phyloP scores from a whole-genome alignment of 1,140 invertebrate species.

The Cepaea nemoralis region DNA sequence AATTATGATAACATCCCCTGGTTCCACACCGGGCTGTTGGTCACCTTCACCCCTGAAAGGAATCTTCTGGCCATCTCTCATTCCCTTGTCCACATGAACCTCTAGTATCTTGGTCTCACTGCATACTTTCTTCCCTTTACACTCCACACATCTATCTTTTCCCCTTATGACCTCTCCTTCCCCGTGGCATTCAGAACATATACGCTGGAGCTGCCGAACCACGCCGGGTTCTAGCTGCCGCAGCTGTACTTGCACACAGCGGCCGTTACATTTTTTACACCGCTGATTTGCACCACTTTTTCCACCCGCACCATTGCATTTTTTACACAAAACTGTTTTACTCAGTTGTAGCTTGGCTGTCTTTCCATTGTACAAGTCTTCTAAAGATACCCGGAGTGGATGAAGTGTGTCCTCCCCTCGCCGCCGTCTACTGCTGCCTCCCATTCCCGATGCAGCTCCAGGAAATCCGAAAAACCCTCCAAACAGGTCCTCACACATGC shows the following conservation, averaged over 20 bases:
- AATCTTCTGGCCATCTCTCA: conserved; percentile 97
- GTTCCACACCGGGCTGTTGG: conserved; percentile 89
- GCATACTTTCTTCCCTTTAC: conserved; percentile 91
- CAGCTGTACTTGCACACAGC: conserved; percentile 90
- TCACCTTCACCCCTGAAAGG: conserved; percentile 95
- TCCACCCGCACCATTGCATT: conserved; percentile 93
- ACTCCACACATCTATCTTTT: conserved; percentile 84
- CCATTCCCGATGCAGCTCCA: conserved; percentile 52
- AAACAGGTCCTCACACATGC: conserved; percentile 70
- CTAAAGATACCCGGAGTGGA: conserved; percentile 86
- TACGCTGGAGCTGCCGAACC: conserved; percentile 94
- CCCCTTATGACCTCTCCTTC: conserved; percentile 83
- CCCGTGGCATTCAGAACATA: conserved; percentile 91
- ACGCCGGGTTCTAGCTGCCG: conserved; percentile 95
- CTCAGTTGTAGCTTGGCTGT: conserved; percentile 94
- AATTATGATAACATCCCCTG: conserved; percentile 96
- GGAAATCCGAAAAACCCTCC: conserved; percentile 68
- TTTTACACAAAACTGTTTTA: conserved; percentile 97
- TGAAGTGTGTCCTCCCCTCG: conserved; percentile 81
- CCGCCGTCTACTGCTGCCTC: conserved; percentile 69
- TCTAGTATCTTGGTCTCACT: conserved; percentile 95
- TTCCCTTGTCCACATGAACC: conserved; percentile 98
- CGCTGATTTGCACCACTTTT: conserved; percentile 87
- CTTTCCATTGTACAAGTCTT: conserved; percentile 97
- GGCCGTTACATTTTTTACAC: conserved; percentile 89